phyloP scores from a whole-genome alignment of 2,888 invertebrate species.

The Empis livida region DNA sequence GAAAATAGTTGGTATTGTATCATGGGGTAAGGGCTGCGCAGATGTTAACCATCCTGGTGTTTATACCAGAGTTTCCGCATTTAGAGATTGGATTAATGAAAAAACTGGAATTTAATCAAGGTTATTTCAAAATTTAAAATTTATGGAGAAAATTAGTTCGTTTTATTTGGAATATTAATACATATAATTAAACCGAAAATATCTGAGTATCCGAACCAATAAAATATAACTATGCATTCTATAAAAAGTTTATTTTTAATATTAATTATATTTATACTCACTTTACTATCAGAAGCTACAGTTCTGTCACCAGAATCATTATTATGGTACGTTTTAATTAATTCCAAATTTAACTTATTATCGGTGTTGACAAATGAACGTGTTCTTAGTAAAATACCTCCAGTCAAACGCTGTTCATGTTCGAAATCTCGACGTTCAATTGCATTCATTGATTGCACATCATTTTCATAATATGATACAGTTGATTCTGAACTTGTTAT shows the following conservation, averaged over 20 bases:
- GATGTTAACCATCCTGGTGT: slow-evolving; percentile 63
- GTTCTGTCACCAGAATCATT: slow-evolving; percentile 18
- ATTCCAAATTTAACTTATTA: slow-evolving; percentile 31
- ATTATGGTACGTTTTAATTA: slow-evolving; percentile 20
- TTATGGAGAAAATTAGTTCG: too few relatives aligned
- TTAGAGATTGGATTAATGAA: slow-evolving; percentile 46
- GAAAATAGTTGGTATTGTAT: slow-evolving; percentile 56
- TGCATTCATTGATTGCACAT: slow-evolving; percentile 35
- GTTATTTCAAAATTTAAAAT: too few relatives aligned
- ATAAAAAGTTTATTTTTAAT: too few relatives aligned
- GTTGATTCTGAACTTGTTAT: slow-evolving; percentile 4
- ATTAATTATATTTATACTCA: slow-evolving; percentile 11
- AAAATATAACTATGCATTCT: too few relatives aligned
- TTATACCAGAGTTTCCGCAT: slow-evolving; percentile 53
- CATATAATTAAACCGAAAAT: too few relatives aligned
- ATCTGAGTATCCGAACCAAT: too few relatives aligned
- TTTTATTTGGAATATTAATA: too few relatives aligned
- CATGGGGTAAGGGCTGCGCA: slow-evolving; percentile 69
- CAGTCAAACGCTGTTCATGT: slow-evolving; percentile 31
- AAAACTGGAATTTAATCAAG: slow-evolving; percentile 29
- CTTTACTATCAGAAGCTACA: slow-evolving; percentile 32
- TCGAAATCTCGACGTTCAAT: slow-evolving; percentile 35
- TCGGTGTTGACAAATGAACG: slow-evolving; percentile 26
- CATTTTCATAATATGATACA: slow-evolving; percentile 16
- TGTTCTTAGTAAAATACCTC: slow-evolving; percentile 29